phyloP scores from a whole-genome alignment of 2,888 invertebrate species.

The Scrobipalpa atriplicella region DNA sequence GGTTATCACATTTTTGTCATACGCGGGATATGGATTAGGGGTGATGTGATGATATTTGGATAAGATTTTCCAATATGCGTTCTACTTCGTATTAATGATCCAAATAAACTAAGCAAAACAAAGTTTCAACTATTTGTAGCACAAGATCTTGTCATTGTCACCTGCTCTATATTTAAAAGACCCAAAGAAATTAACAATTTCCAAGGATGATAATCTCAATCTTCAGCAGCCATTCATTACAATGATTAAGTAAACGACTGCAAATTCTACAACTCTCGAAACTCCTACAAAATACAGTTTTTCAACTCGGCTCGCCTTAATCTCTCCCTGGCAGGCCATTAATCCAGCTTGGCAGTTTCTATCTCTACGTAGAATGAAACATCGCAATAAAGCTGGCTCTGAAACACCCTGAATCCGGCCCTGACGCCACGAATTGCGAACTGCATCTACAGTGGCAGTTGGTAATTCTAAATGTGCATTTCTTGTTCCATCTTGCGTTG shows the following conservation, averaged over 20 bases:
- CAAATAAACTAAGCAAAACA: too few relatives aligned
- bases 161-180: too few relatives aligned
- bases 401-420: not conserved
- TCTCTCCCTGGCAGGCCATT: slow-evolving; percentile 10
- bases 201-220: not conserved
- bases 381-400: not conserved
- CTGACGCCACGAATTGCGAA: not conserved
- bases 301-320: slow-evolving; percentile 10
- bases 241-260: not conserved
- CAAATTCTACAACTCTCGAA: not conserved
- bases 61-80: not conserved
- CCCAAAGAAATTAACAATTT: too few relatives aligned
- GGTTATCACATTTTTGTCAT: not conserved
- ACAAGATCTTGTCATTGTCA: too few relatives aligned
- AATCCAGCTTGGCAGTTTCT: slow-evolving; percentile 20
- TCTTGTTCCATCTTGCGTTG: slow-evolving; percentile 42
- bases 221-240: not conserved
- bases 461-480: slow-evolving; percentile 39
- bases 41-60: not conserved
- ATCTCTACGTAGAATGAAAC: slow-evolving; percentile 10
- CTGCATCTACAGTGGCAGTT: slow-evolving; percentile 13
- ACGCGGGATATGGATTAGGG: not conserved
- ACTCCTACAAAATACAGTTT: slow-evolving; percentile 5
- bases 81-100: too few relatives aligned
- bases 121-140: too few relatives aligned